These are phyloP conservation scores for Chrysogorgia sp. DNA, from an alignment of 92 coral and sea anemone species.

Conservation along the genomic window DNA sequence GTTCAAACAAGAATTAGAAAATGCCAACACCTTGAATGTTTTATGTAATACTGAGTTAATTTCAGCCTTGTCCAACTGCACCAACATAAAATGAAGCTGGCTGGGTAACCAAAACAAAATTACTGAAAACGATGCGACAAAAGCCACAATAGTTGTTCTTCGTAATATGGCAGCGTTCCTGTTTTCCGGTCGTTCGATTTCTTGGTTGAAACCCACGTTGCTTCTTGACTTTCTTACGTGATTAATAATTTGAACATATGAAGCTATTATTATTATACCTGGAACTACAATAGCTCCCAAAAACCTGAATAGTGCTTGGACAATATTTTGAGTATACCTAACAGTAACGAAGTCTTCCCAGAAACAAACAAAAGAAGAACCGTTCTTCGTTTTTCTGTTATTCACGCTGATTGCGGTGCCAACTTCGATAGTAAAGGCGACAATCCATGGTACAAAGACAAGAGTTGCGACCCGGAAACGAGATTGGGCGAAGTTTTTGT, in stretches of 20 bases:
- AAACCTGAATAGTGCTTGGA: background rate
- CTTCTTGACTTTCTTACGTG: background rate
- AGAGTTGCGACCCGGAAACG: background rate
- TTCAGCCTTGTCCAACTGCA: background rate
- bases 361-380: background rate
- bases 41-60: background rate
- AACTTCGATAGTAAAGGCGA: background rate
- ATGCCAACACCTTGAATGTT: background rate
- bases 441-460: background rate
- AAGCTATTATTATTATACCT: background rate
- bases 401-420: background rate
- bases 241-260: background rate
- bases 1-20: background rate
- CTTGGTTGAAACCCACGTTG: no score
- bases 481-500: constrained; percentile 1
- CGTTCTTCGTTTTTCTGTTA: background rate
- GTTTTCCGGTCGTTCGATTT: no score
- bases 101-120: background rate
- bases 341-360: background rate
- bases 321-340: background rate
- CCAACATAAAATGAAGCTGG: background rate
- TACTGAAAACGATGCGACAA: background rate
- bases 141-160: background rate
- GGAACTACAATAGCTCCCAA: background rate
- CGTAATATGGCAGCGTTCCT: background rate